Evolutionary conservation across 2,888 invertebrate species (phyloP).

Genomic region (Stenolophus ochropezus): DNA sequence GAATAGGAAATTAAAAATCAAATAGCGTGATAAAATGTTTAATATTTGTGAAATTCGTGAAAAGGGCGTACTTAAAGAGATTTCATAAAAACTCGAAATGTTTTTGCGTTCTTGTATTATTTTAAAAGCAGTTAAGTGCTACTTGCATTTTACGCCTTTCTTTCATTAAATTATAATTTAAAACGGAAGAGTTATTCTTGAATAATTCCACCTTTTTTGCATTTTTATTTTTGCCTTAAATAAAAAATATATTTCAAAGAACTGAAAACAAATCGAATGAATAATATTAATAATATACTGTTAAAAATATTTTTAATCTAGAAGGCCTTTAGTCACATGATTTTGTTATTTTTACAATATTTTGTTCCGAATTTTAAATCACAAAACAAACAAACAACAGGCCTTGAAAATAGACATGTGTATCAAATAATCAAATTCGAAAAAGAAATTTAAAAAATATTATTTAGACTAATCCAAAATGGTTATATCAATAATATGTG

Average conservation of each 20-base stretch:
- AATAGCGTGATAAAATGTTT: constrained; percentile 5
- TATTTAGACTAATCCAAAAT: not conserved
- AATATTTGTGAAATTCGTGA: not conserved
- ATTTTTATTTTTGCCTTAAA: too few relatives aligned
- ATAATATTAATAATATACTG: too few relatives aligned
- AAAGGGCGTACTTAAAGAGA: not conserved
- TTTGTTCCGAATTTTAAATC: too few relatives aligned
- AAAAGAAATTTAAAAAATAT: constrained; percentile 14
- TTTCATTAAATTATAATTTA: not conserved
- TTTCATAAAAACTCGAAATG: not conserved
- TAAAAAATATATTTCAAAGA: too few relatives aligned
- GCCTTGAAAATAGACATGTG: constrained; percentile 1
- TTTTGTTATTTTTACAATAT: too few relatives aligned
- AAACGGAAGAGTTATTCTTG: not conserved
- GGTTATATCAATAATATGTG: constrained; percentile 10
- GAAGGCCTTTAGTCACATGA: too few relatives aligned
- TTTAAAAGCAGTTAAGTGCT: not conserved
- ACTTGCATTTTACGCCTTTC: not conserved
- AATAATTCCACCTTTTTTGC: not conserved
- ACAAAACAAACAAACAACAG: not conserved
- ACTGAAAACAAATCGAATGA: too few relatives aligned
- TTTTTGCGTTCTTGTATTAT: not conserved
- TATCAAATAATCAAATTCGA: constrained; percentile 22
- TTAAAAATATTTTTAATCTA: too few relatives aligned
- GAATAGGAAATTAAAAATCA: constrained; percentile 5